A percentile compares a stretch with the other conserved stretches of the same genome.
Conservation (phyloP, 2,113 vertebrate genomes). For the Podocnemis expansa region DNA sequence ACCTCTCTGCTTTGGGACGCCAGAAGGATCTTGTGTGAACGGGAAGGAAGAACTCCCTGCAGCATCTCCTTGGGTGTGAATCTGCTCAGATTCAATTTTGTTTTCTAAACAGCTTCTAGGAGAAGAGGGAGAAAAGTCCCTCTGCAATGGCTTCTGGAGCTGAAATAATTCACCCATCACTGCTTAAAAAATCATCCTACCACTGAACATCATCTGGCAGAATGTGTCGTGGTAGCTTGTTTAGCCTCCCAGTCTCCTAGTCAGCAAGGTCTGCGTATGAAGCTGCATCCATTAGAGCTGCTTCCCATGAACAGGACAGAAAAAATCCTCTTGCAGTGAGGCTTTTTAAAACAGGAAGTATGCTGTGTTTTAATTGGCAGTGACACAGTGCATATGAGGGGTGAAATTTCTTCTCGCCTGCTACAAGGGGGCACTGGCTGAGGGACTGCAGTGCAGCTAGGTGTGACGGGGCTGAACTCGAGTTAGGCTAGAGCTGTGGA, state of each 20-base stretch:
- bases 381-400: rapidly evolving
- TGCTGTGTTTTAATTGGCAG: not conserved
- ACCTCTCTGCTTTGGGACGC: slow-evolving; percentile 18
- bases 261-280: not conserved
- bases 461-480: not conserved
- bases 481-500: not conserved
- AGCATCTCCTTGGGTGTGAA: slow-evolving; percentile 27
- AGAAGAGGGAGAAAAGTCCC: not conserved
- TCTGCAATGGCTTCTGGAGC: not conserved
- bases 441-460: not conserved
- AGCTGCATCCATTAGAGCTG: not conserved
- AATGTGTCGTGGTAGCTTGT: not conserved
- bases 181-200: not conserved
- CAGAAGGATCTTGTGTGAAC: slow-evolving; percentile 1
- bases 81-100: slow-evolving; percentile 22
- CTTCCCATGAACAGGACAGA: not conserved
- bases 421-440: not conserved
- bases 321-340: not conserved
- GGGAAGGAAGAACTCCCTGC: not conserved
- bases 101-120: not conserved
- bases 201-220: not conserved
- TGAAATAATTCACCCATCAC: not conserved
- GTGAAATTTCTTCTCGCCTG: rapidly evolving
- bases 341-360: not conserved
- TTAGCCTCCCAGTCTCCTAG: not conserved